phyloP scores from a whole-genome alignment of 2,113 vertebrate genomes.

The Vidua macroura region DNA sequence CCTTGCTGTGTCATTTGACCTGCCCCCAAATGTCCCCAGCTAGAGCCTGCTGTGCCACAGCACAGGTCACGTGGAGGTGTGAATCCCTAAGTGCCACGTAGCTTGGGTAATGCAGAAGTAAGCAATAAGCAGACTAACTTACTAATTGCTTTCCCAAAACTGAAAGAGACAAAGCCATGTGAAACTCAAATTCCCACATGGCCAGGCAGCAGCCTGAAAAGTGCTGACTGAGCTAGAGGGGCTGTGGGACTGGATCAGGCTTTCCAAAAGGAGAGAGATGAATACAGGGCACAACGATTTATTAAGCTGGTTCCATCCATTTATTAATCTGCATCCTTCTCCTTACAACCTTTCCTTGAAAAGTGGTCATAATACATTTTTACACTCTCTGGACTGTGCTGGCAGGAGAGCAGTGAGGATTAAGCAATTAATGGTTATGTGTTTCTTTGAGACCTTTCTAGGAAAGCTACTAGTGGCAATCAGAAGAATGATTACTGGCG shows the following conservation, averaged over 20 bases:
- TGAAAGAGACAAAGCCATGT: neutral
- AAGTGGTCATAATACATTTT: neutral
- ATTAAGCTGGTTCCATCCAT: neutral
- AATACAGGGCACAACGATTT: neutral
- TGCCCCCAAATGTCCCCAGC: fast-evolving
- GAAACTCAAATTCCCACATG: neutral
- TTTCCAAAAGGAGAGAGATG: neutral
- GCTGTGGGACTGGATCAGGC: neutral
- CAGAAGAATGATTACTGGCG: neutral
- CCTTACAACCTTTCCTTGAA: neutral
- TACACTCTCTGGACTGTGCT: neutral
- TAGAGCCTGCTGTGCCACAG: fast-evolving
- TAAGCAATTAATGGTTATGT: neutral
- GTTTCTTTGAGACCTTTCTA: neutral
- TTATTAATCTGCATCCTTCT: neutral
- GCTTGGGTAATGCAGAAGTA: neutral
- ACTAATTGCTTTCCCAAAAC: neutral
- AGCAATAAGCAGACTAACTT: neutral
- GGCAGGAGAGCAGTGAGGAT: neutral
- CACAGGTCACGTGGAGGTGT: fast-evolving
- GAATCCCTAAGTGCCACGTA: neutral
- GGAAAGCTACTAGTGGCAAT: neutral
- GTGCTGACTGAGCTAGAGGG: neutral
- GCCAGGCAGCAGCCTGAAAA: neutral
- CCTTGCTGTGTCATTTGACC: too few relatives aligned